Evolutionary conservation across 2,797 vertebrate species (phyloP), one percentile per base, ranked within the genome.

Genomic region (Poliocrania exsul): DNA sequence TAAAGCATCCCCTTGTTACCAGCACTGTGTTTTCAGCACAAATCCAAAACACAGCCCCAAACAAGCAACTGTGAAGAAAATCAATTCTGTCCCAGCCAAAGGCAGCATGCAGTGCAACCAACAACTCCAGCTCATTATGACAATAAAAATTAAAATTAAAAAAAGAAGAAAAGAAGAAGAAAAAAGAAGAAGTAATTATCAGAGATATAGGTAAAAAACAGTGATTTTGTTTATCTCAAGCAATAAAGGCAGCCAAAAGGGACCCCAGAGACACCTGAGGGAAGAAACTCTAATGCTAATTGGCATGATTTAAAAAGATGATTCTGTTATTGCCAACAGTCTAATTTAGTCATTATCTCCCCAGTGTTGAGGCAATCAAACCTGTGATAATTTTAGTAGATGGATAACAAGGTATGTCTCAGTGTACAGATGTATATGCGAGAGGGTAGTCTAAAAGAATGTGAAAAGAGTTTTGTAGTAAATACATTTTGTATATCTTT

Each of bases 231-330:
- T 97, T 97, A 96, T 97, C 92, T 97, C 93, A 42, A 95, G 82
- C 71, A 95, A 96, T 96, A 97, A 97, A 96, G 87, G 86, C 90
- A 97, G 93, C 74, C 71, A 75, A 92, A 95, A 91, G 86, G 90
- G 86, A 95, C 96, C 86, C 78, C 83, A 81, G 96, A 86, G 96
- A 97, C 84, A 79, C 60, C 81, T 90, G 87, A 95, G 96, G 97
- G 91, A 96, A 97, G 95, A 97, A 97, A 92, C 86, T 90, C 65
- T 97, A 87, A 94, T 96, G 94, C 93, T 97, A 97, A 98, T 97
- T 97, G 97, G 95, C 95, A 75, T 97, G 96, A 98, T 97, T 95
- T 97, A 97, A 96, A 97, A 98, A 97, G 95, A 97, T 97, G 77
- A 86, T 67, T 95, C 83, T 67, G 10, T 73, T 97, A 95, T 77